Conservation (phyloP, 2,888 invertebrate species). For the Rhagophthalmus giganteus region DNA sequence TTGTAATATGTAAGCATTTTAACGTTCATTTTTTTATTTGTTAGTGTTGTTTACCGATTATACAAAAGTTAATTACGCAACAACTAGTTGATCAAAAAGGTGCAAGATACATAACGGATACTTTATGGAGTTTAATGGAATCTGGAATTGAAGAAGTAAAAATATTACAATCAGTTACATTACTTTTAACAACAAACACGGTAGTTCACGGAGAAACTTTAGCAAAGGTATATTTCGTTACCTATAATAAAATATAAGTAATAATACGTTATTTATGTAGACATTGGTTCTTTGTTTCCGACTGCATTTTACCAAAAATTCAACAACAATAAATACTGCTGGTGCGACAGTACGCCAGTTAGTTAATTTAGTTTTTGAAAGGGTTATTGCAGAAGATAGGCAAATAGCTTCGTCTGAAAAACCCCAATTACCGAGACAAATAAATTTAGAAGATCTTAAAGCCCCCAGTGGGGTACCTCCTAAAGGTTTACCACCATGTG, state of each 20-base stretch:
- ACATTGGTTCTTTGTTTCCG: conserved; percentile 94
- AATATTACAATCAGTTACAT: conserved; percentile 91
- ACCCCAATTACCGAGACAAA: conserved; percentile 52
- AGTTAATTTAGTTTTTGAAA: conserved; percentile 88
- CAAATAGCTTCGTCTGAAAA: conserved; percentile 46
- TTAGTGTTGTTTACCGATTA: conserved; percentile 88
- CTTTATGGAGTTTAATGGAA: conserved; percentile 92
- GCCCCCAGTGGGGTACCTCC: conserved; percentile 75
- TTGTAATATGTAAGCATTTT: no score
- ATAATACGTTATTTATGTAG: conserved; percentile 55
- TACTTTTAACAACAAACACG: conserved; percentile 92
- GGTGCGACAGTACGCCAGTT: conserved; percentile 96
- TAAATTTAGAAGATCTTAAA: conserved; percentile 79
- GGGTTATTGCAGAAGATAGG: conserved; percentile 76
- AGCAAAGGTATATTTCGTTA: conserved; percentile 71
- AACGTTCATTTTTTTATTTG: not conserved
- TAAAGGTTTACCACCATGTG: conserved; percentile 82
- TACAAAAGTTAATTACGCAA: conserved; percentile 91
- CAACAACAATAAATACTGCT: conserved; percentile 94
- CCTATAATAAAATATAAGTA: conserved; percentile 2
- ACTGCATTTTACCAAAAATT: conserved; percentile 93
- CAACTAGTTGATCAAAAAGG: conserved; percentile 90
- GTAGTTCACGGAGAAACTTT: conserved; percentile 93
- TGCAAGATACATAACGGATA: conserved; percentile 89
- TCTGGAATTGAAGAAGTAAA: conserved; percentile 94